Base-by-base conservation (phyloP, 23 tunicate species). In the Diplosoma virens region DNA sequence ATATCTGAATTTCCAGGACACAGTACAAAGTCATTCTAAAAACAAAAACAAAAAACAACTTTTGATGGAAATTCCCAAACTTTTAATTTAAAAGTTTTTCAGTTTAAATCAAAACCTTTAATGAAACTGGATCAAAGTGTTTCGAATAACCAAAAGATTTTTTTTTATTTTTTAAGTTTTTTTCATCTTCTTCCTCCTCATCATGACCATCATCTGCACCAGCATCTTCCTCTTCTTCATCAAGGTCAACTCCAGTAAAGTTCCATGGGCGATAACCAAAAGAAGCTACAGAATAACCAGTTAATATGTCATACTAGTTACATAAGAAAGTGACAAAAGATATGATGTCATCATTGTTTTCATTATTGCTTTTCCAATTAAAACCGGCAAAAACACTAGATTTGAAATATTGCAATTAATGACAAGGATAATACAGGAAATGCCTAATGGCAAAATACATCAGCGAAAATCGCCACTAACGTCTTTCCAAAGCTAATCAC, bases 161-260 rank as follows among this genome's bases (percentile, higher is more conserved):
- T 63, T 73, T 84, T 73, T 82, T 83, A 67, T 82, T 77, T 45
- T 33, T 18, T 0, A 79, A 82, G 28, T 89, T 86, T 35, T 95
- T 96, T 50, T 84, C 96, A 73, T 93, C 98, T 29, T 79, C 99
- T 54, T 59, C 91, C 30, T 95, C 95, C 25, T 74, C 91, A 29
- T 81, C 90, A 23, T 45, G 82, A 30, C 37, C 79, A 63, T 74
- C 87, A 4, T 37, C 68, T n/a, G 30, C 97, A 0, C 84, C 97
- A 30, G 77, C 90, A 76, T 95, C 99, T 70, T 95, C 99, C 56
- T 95, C 99, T 59, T 95, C 96, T 31, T 95, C 96, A 65, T 89
- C 99, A 14, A 77, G 29, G 47, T 91, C 99, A 33, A 71, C 54
- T 26, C 96, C 95, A 33, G 87, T 66, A 73, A 92, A 92, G 20